A percentile compares a stretch with the other conserved stretches of the same genome.
These are phyloP conservation scores for Chelonus insularis DNA, from an alignment of 1,140 invertebrate species.

Conservation along the genomic window DNA sequence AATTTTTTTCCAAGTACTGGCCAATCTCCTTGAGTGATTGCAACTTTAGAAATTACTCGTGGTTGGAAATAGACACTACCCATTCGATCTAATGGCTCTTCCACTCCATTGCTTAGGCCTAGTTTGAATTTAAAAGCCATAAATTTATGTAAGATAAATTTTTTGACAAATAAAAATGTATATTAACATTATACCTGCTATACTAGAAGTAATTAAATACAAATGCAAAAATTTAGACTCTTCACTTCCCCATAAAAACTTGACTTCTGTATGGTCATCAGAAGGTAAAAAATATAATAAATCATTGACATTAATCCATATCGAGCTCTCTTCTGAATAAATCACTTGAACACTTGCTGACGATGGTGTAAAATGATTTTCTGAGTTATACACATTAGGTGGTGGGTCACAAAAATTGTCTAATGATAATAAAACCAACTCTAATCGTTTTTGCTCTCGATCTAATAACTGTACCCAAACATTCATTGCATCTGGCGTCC, in stretches of 20 bases:
- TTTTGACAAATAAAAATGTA: slow-evolving; percentile 15
- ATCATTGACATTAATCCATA: slow-evolving; percentile 93
- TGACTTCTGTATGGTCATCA: slow-evolving; percentile 61
- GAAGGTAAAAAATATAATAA: slow-evolving; percentile 81
- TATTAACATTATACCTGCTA: slow-evolving; percentile 50
- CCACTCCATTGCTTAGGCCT: slow-evolving; percentile 59
- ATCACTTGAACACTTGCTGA: slow-evolving; percentile 67
- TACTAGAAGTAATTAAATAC: slow-evolving; percentile 73
- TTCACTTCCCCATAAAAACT: slow-evolving; percentile 92
- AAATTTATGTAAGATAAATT: background rate
- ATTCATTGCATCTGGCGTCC: slow-evolving; percentile 87
- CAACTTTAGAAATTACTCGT: slow-evolving; percentile 67
- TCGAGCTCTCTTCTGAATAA: slow-evolving; percentile 71
- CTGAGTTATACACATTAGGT: slow-evolving; percentile 60
- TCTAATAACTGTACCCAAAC: slow-evolving; percentile 90
- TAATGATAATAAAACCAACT: slow-evolving; percentile 73
- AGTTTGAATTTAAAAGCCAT: slow-evolving; percentile 34
- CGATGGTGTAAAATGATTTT: slow-evolving; percentile 60
- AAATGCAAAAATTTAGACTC: slow-evolving; percentile 90
- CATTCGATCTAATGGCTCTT: slow-evolving; percentile 58
- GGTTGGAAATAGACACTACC: slow-evolving; percentile 63
- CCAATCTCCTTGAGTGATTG: slow-evolving; percentile 81
- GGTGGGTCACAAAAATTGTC: slow-evolving; percentile 73
- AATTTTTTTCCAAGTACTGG: slow-evolving; percentile 77
- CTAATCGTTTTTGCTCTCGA: slow-evolving; percentile 79